Percentiles rank a stretch among this genome's conserved stretches.
phyloP scores from a whole-genome alignment of 2,888 invertebrate species.

The Palloptera scutellata region DNA sequence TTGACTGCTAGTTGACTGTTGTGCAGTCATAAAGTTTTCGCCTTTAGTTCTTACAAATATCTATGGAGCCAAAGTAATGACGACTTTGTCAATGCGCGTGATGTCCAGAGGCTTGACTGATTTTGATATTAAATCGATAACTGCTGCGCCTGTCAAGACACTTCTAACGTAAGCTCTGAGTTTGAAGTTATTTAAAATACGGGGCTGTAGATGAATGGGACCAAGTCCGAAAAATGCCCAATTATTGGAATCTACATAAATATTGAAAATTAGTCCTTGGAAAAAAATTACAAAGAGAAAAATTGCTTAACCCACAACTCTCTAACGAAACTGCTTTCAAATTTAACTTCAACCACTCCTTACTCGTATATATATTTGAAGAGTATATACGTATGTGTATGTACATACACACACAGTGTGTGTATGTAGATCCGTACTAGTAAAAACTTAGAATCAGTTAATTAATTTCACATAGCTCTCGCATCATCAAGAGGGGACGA shows the following conservation, averaged over 20 bases:
- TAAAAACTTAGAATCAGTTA: too few relatives aligned
- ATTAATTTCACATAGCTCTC: not conserved
- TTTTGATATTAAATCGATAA: constrained; percentile 30
- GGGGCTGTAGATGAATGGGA: too few relatives aligned
- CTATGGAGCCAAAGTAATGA: not conserved
- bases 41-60: not conserved
- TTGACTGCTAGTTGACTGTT: not conserved
- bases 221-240: too few relatives aligned
- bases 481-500: not conserved
- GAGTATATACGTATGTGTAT: not conserved
- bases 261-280: too few relatives aligned
- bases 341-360: too few relatives aligned
- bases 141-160: constrained; percentile 30
- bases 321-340: too few relatives aligned
- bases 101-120: constrained; percentile 49
- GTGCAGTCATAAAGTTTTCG: not conserved
- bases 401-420: not conserved
- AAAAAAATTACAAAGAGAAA: too few relatives aligned
- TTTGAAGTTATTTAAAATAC: not conserved
- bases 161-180: constrained; percentile 20
- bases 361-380: not conserved
- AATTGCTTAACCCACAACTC: too few relatives aligned
- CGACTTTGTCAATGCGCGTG: constrained; percentile 33
- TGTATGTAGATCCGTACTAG: not conserved
- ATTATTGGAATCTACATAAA: too few relatives aligned